phyloP scores from a whole-genome alignment of 2,888 invertebrate genomes.

The Rutpela maculata region DNA sequence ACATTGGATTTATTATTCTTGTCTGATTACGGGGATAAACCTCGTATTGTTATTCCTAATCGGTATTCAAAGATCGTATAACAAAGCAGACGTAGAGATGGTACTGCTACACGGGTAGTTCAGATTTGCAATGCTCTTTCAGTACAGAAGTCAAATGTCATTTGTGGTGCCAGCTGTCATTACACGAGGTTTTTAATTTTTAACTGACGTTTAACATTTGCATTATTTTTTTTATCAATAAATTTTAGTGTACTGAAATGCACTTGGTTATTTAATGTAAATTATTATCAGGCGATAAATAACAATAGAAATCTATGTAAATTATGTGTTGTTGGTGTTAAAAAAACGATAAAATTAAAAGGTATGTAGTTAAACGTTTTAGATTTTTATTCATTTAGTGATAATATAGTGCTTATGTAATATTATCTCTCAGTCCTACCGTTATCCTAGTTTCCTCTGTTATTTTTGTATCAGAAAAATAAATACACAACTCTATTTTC shows the following conservation, averaged over 20 bases:
- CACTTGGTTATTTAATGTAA: neutral
- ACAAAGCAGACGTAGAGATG: neutral
- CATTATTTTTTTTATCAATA: neutral
- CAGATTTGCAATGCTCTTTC: neutral
- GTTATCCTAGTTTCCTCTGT: neutral
- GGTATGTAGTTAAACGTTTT: neutral
- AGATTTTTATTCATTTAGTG: neutral
- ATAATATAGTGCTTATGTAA: neutral
- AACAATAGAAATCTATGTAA: neutral
- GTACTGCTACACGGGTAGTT: neutral
- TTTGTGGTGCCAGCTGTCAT: slow-evolving; percentile 10
- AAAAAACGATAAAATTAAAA: neutral
- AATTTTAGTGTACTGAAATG: neutral
- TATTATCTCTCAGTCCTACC: neutral
- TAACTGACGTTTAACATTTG: neutral
- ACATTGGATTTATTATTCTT: neutral
- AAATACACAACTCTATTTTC: too few species aligned
- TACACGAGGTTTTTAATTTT: slow-evolving; percentile 13
- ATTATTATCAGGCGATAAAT: neutral
- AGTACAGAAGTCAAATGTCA: neutral
- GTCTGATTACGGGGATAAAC: neutral
- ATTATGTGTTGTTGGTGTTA: neutral
- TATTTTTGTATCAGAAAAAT: neutral
- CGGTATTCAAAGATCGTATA: neutral
- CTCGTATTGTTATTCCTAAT: neutral